Base-by-base conservation (phyloP, 2,888 invertebrate genomes). In the Aromia moschata region DNA sequence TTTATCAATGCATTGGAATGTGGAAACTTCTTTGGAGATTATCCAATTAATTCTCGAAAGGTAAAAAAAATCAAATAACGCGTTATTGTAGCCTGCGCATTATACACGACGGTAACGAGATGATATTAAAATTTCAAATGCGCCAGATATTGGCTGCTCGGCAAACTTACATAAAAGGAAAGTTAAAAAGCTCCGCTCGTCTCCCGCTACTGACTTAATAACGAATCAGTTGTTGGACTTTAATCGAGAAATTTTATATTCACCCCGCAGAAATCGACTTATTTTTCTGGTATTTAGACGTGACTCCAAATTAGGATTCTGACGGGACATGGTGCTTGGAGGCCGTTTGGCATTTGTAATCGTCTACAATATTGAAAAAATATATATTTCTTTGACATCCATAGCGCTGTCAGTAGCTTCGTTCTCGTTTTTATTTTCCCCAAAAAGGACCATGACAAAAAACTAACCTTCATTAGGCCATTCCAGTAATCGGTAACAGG, bases 81-180 rank as follows among this genome's bases (percentile, higher is more conserved):
- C 46, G 16, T 11, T 37, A 49, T 38, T 37, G 38, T 15, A 12
- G 14, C 20, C 12, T 46, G 16, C 33, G n/a, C 33, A 46, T 46
- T 46, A 30, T 14, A 36, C 18, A 31, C 25, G 14, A 30, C 12
- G 40, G 40, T 18, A 30, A 38, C 44, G 46, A 44, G 53, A 25
- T 43, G 45, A 53, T 52, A 60, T 60, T 57, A 60, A 56, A 60
- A 57, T 57, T 60, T 57, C 57, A 60, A 60, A 57, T 41, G 53
- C 41, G 52, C 38, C 46, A 47, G 47, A 56, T 40, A 60, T 37
- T 44, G 11, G 36, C 51, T 33, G 5, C 11, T 33, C 36, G 43
- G 18, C 30, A 55, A 36, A 45, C 40, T 46, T 36, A 25, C 7
- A 41, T 57, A 59, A 59, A 56, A 51, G 49, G 52, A 56, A 46